Conservation (phyloP, 2,113 vertebrate genomes). For the Antechinus stuartii region DNA sequence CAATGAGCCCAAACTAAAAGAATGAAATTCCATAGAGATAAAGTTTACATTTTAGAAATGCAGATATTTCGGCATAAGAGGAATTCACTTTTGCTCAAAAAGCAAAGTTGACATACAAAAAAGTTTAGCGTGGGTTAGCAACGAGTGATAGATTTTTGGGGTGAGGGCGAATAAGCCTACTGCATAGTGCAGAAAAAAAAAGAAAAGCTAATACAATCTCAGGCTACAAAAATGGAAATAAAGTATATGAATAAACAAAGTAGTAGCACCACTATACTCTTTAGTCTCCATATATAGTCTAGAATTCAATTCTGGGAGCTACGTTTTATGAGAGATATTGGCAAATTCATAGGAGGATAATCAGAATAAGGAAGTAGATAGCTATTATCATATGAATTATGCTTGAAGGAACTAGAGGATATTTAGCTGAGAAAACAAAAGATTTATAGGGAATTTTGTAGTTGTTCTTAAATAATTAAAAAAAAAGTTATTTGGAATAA, state of each 20-base stretch:
- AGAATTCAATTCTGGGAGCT: neutral
- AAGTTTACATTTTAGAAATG: neutral
- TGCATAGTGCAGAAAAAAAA: neutral
- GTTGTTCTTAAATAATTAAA: neutral
- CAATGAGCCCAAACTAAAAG: neutral
- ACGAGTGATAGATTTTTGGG: neutral
- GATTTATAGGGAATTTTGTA: neutral
- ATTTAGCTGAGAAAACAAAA: neutral
- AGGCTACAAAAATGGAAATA: neutral
- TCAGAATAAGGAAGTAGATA: neutral
- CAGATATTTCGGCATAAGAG: neutral
- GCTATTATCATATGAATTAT: neutral
- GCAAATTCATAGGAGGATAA: neutral
- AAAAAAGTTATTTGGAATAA: neutral
- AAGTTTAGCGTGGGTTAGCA: neutral
- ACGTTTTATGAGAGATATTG: neutral
- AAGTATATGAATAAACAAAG: neutral
- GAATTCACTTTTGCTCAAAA: neutral
- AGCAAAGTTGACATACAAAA: neutral
- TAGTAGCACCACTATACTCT: neutral
- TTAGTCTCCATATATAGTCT: neutral
- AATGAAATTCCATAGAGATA: neutral
- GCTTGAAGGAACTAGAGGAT: neutral
- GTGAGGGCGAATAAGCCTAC: neutral
- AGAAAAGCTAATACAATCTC: neutral